phyloP scores from a whole-genome alignment of 2,113 vertebrate species.

The Actenoides hombroni region DNA sequence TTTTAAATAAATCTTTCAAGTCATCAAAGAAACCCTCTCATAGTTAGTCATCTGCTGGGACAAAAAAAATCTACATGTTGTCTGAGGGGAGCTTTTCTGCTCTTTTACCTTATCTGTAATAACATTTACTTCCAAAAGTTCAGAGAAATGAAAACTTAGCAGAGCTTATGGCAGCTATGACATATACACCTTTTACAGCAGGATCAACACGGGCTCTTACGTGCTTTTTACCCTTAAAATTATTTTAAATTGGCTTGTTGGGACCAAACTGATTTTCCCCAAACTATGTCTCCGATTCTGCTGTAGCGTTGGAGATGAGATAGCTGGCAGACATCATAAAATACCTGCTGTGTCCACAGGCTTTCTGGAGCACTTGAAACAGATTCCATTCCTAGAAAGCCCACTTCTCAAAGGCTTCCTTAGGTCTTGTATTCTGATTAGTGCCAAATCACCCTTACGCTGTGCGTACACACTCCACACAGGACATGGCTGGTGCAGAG shows the following conservation, averaged over 20 bases:
- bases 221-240: not conserved
- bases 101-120: not conserved
- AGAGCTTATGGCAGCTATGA: not conserved
- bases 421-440: rapidly evolving
- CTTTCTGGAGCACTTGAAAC: not conserved
- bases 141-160: conserved; percentile 9
- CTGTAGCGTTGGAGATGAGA: not conserved
- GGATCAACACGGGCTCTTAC: not conserved
- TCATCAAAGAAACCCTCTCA: not conserved
- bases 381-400: not conserved
- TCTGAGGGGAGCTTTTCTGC: not conserved
- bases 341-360: not conserved
- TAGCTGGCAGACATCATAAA: not conserved
- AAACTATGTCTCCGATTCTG: not conserved
- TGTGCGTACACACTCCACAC: rapidly evolving
- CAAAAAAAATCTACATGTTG: conserved; percentile 3
- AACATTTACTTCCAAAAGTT: conserved; percentile 5
- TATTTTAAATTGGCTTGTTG: conserved; percentile 19
- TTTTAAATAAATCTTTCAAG: conserved; percentile 7
- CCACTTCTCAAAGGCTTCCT: not conserved
- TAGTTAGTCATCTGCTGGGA: not conserved
- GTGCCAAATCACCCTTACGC: not conserved
- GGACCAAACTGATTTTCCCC: not conserved
- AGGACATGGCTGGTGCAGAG: rapidly evolving
- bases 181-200: not conserved